phyloP scores from a whole-genome alignment of 2,113 vertebrate genomes.

The Pangasianodon gigas region DNA sequence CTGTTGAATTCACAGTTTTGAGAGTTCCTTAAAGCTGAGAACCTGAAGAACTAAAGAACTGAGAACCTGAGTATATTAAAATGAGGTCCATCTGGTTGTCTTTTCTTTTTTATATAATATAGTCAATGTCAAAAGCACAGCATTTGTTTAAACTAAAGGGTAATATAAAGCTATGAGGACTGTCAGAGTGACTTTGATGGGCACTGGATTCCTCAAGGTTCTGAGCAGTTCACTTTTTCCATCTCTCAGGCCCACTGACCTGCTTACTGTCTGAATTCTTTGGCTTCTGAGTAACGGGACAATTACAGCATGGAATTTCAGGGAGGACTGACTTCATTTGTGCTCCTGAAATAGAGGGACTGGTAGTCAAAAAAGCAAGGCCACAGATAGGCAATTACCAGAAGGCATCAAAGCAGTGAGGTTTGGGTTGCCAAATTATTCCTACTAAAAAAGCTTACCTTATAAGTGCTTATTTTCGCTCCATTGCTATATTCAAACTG shows the following conservation, averaged over 20 bases:
- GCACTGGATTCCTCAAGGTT: conserved; percentile 46
- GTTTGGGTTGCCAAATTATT: conserved; percentile 41
- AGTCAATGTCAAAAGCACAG: not conserved
- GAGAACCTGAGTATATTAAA: not conserved
- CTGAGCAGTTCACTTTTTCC: conserved; percentile 55
- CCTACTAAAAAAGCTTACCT: conserved; percentile 25
- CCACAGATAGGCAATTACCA: conserved; percentile 50
- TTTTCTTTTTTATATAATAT: conserved; percentile 7
- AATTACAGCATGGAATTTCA: conserved; percentile 60
- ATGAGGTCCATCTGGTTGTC: not conserved
- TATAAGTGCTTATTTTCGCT: conserved; percentile 33
- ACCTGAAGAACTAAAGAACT: not conserved
- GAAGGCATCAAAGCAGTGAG: conserved; percentile 40
- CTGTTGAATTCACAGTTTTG: not conserved
- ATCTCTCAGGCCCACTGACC: conserved; percentile 52
- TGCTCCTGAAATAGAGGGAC: conserved; percentile 52
- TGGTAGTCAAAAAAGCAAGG: conserved; percentile 51
- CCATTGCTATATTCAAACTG: conserved; percentile 19
- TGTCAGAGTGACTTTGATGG: conserved; percentile 44
- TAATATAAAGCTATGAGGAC: conserved; percentile 25
- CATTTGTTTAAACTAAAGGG: conserved; percentile 6
- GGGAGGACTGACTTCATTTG: conserved; percentile 56
- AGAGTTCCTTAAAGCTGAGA: not conserved
- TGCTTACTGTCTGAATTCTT: conserved; percentile 54
- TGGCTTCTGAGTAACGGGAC: conserved; percentile 48